phyloP scores from a whole-genome alignment of 2,888 invertebrate species.

The Gastracanthus pulcherrimus region DNA sequence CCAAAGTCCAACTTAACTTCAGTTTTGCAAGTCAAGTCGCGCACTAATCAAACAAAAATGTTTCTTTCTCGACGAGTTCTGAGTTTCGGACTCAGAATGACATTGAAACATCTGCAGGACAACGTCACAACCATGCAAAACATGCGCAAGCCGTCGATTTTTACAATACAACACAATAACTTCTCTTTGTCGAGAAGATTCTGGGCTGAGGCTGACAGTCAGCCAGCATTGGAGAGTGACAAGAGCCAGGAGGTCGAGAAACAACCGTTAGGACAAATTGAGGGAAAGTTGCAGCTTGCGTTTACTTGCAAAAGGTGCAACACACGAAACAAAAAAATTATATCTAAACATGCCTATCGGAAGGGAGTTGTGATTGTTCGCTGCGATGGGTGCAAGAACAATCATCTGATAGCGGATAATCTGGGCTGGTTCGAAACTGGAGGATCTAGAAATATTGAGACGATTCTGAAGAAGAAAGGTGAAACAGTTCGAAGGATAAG shows the following conservation, averaged over 20 bases:
- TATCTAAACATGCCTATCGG: slow-evolving; percentile 91
- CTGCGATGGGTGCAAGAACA: slow-evolving; percentile 91
- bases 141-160: neutral
- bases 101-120: slow-evolving; percentile 25
- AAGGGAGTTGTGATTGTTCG: slow-evolving; percentile 95
- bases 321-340: slow-evolving; percentile 86
- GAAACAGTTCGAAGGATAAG: slow-evolving; percentile 83
- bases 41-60: slow-evolving; percentile 17
- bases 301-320: slow-evolving; percentile 95
- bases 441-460: slow-evolving; percentile 91
- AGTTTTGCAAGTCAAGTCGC: too few relatives aligned
- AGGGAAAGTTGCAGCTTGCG: slow-evolving; percentile 84
- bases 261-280: slow-evolving; percentile 71
- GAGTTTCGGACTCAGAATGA: slow-evolving; percentile 38
- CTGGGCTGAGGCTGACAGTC: neutral
- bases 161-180: neutral
- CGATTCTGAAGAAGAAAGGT: slow-evolving; percentile 91
- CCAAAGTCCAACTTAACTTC: too few relatives aligned
- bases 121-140: slow-evolving; percentile 35
- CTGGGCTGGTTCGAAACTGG: slow-evolving; percentile 94
- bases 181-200: slow-evolving; percentile 34
- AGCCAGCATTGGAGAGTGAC: neutral
- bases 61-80: slow-evolving; percentile 23
- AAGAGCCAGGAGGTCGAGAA: slow-evolving; percentile 34
- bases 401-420: slow-evolving; percentile 97